These are phyloP conservation scores for Lepidochitona cinerea DNA, from an alignment of 2,888 invertebrate genomes.

Conservation along the genomic window DNA sequence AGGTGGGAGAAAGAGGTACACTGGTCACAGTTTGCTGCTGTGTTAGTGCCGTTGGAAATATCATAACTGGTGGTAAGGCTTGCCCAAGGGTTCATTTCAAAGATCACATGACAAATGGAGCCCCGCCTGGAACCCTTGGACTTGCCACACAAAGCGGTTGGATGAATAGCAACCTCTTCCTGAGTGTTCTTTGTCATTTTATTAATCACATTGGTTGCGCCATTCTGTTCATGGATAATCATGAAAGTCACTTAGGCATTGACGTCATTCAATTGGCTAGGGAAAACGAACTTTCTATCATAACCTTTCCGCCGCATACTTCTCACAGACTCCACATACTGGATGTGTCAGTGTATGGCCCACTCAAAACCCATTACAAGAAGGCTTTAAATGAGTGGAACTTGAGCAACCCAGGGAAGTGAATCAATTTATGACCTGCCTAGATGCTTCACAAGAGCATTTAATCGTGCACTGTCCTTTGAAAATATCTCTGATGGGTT, in stretches of 20 bases:
- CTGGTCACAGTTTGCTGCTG: neutral
- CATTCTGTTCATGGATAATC: conserved; percentile 17
- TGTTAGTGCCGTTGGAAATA: neutral
- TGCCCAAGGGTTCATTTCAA: conserved; percentile 13
- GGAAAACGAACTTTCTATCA: conserved; percentile 6
- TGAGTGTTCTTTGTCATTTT: neutral
- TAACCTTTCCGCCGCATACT: conserved; percentile 12
- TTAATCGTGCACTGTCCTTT: neutral
- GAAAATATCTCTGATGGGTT: neutral
- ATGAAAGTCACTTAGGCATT: conserved; percentile 11
- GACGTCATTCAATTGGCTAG: conserved; percentile 3
- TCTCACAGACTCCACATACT: conserved; percentile 2
- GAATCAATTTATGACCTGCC: neutral
- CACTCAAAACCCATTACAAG: conserved; percentile 8
- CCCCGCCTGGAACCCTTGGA: conserved; percentile 9
- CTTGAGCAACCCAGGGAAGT: neutral
- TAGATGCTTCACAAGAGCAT: neutral
- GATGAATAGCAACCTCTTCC: conserved; percentile 15
- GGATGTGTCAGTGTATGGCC: neutral
- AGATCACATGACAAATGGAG: conserved; percentile 7
- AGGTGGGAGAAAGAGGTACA: neutral
- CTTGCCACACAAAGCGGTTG: conserved; percentile 9
- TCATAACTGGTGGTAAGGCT: conserved; percentile 4
- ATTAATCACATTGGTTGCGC: conserved; percentile 10
- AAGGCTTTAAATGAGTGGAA: conserved; percentile 1